Base-by-base conservation (phyloP, 1,140 invertebrate species). In the Melitaea cinxia region DNA sequence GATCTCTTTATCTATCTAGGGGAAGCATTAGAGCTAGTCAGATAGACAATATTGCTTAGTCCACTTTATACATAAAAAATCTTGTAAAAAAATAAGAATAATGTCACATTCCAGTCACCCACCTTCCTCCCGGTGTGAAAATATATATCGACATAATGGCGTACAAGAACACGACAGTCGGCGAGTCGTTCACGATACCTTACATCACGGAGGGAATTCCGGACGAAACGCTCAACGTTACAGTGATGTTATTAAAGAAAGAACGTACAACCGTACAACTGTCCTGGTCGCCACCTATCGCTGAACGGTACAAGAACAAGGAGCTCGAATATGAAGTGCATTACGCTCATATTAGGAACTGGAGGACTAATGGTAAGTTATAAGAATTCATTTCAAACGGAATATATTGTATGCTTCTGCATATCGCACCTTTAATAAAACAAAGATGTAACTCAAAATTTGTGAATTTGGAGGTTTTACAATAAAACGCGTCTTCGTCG, bases 71-170 rank as follows among this genome's bases (percentile, higher is more conserved):
- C n/a, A n/a, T n/a, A n/a, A n/a, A n/a, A n/a, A n/a, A n/a, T n/a
- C n/a, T n/a, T n/a, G 26, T 3, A 28, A 28, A 3, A 26, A 15
- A 30, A 15, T 10, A 12, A 53, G 33, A 30, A 33, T 33, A 33
- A 35, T 33, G 14, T 54, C 12, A 12, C 5, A 17, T 30, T 30
- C 35, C 72, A 91, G 89, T 91, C 14, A 81, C 72, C 1, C 72
- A 91, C 49, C 75, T 92, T 1, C 89, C 83, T 24, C 93, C 94
- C 0, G 94, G 94, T 2, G 89, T 92, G 0, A 86, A 82, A 4
- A 92, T 95, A 39, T 92, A 73, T 9, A 93, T 95, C 49, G 92
- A 94, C 72, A 93, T 96, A 1, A 91, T 86, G 37, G 93, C 94
- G 0, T 94, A 87, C 69, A 94, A 93, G 39, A 94, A 93, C 52